Evolutionary conservation across 1,140 invertebrate genomes (phyloP), one percentile per base, ranked within the genome.

Genomic region (Ptiloglossa arizonensis): DNA sequence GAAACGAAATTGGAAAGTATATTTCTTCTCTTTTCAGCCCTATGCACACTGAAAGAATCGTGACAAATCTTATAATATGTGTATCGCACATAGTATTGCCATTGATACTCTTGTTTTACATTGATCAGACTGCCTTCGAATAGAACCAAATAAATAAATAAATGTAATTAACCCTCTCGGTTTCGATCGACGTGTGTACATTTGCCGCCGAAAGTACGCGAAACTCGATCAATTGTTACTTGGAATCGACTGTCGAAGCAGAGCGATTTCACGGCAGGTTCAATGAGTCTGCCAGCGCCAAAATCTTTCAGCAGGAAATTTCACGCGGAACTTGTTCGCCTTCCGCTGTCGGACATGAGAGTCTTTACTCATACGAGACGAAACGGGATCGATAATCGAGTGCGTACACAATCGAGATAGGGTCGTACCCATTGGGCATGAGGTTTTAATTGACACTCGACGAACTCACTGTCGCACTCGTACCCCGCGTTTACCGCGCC

Each of bases 391-490:
- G 44, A 70, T 63, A 44, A 76, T 74, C 29, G 52, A 59, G 13
- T 38, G 41, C 27, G 62, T 52, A 50, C 35, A 66, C 54, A 56
- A 76, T 76, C 41, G 64, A n/a, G 73, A 59, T 50, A 27, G 17
- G n/a, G 19, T 75, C 44, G 63, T 68, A 75, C 6, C 67, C 52
- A 57, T 68, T 32, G 64, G 50, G 63, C 72, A 57, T 68, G 54
- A 76, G 41, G 44, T 69, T 76, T 76, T 76, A 76, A 76, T 76
- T 60, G 73, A 69, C 66, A 69, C 73, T 76, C 66, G 41, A 50
- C 41, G 17, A 57, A 46, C 38, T 68, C 29, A 13, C 44, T 60
- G 41, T 76, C 54, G 44, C 64, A 19, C 19, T 76, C 60, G 22
- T 48, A 1, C 50, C 15, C 29, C 50, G 46, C 29, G 4, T 57